A percentile compares a stretch with the other conserved stretches of the same genome.
Conservation (phyloP, 1,140 invertebrate genomes). For the Macrostomum lignano region DNA sequence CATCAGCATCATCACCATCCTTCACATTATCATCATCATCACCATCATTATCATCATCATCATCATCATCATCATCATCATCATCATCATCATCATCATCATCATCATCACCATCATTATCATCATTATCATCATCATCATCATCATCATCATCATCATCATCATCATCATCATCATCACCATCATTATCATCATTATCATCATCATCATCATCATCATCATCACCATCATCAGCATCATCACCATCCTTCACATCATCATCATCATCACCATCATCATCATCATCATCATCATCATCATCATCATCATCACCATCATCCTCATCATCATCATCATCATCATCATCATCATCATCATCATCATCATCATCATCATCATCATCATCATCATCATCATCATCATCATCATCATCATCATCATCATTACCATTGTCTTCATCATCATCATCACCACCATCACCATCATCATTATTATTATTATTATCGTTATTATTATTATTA, state of each 20-base stretch:
- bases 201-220: constrained; percentile 1
- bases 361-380: constrained; percentile 6
- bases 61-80: constrained; percentile 6
- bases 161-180: constrained; percentile 5
- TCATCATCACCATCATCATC: constrained; percentile 3
- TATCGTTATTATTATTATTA: neutral
- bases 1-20: too few relatives aligned
- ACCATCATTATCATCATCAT: constrained; percentile 4
- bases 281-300: constrained; percentile 1
- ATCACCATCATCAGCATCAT: too few relatives aligned
- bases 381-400: constrained; percentile 6
- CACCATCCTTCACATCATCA: too few relatives aligned
- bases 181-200: neutral
- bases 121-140: constrained; percentile 5
- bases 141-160: constrained; percentile 6
- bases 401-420: constrained; percentile 4
- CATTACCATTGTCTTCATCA: constrained; percentile 4
- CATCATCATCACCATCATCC: too few relatives aligned
- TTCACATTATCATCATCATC: constrained; percentile 1
- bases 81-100: constrained; percentile 6
- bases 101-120: constrained; percentile 4
- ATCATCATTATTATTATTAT: constrained; percentile 4
- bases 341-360: constrained; percentile 4
- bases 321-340: constrained; percentile 4
- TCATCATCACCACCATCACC: constrained; percentile 5